Evolutionary conservation across 2,113 vertebrate species (phyloP).

Genomic region (Greenwoodochromis staneri): DNA sequence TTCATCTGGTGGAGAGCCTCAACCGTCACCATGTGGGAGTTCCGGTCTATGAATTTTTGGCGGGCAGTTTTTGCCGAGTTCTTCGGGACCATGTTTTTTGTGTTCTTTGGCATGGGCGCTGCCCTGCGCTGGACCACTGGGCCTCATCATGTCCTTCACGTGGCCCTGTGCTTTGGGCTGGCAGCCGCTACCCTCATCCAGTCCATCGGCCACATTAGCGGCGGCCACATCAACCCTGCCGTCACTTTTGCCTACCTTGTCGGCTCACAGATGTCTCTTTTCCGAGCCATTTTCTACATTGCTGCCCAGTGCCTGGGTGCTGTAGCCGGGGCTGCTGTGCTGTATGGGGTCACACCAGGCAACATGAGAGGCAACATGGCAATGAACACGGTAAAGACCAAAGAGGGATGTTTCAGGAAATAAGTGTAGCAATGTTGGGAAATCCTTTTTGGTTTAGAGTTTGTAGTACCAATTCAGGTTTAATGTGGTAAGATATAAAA

Average conservation of each 20-base stretch:
- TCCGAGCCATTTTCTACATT: conserved; percentile 85
- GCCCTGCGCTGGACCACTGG: conserved; percentile 84
- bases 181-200: conserved; percentile 87
- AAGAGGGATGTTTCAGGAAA: background rate
- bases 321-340: conserved; percentile 82
- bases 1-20: conserved; percentile 7
- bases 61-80: conserved; percentile 90
- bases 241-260: conserved; percentile 88
- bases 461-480: background rate
- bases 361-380: conserved; percentile 86
- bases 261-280: conserved; percentile 86
- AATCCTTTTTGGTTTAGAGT: background rate
- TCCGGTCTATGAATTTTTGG: conserved; percentile 90
- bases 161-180: conserved; percentile 87
- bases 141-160: conserved; percentile 78
- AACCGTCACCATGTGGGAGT: conserved; percentile 85
- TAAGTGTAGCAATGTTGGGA: background rate
- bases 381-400: conserved; percentile 79
- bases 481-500: background rate
- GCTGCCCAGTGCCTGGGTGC: conserved; percentile 86
- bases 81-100: conserved; percentile 90
- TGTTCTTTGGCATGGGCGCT: conserved; percentile 87
- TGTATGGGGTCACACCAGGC: conserved; percentile 84
- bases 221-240: conserved; percentile 89
- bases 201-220: conserved; percentile 86